Percentiles rank a stretch among this genome's conserved stretches.
phyloP scores from a whole-genome alignment of 2,888 invertebrate species.

The Sussaba pulchella region DNA sequence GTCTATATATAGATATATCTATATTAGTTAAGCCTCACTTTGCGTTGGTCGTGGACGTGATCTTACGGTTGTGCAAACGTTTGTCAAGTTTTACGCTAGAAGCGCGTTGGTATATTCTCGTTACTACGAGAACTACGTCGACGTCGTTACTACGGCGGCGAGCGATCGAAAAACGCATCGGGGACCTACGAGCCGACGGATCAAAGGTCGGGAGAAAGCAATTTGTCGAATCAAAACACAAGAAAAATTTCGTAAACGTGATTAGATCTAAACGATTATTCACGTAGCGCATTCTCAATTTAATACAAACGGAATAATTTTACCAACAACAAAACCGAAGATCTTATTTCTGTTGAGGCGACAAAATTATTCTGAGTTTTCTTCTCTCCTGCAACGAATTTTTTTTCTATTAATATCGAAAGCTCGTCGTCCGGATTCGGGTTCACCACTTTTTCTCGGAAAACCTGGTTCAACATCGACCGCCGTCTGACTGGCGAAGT shows the following conservation, averaged over 20 bases:
- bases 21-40: not conserved
- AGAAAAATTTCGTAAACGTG: not conserved
- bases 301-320: too few relatives aligned
- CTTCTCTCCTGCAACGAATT: too few relatives aligned
- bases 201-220: conserved; percentile 16
- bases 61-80: not conserved
- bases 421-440: too few relatives aligned
- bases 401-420: too few relatives aligned
- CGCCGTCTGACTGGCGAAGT: too few relatives aligned
- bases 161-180: not conserved
- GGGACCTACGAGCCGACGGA: not conserved
- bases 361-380: too few relatives aligned
- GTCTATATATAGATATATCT: conserved; percentile 13
- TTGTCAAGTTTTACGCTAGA: too few relatives aligned
- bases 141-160: too few relatives aligned
- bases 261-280: not conserved
- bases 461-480: too few relatives aligned
- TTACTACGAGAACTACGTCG: not conserved
- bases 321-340: too few relatives aligned
- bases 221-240: not conserved
- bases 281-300: not conserved
- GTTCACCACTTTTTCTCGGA: too few relatives aligned
- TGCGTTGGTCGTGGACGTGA: conserved; percentile 13
- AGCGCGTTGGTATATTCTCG: conserved; percentile 9
- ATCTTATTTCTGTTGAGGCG: too few relatives aligned